Evolutionary conservation across 2,113 vertebrate species (phyloP).

Genomic region (Gila orcuttii): DNA sequence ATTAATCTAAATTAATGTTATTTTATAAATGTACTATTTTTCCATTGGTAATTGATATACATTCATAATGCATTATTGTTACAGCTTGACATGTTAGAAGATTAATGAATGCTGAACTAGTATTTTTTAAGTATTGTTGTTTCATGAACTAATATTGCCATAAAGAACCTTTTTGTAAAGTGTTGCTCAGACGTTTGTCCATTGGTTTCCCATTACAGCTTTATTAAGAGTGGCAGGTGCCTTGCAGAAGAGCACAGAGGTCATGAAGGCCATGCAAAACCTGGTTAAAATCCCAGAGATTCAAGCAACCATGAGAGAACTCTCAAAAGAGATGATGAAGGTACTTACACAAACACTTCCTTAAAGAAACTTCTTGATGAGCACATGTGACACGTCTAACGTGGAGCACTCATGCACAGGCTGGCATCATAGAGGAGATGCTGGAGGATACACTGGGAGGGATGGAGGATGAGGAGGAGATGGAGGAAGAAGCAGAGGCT

Average conservation of each 20-base stretch:
- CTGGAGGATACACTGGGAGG: slow-evolving; percentile 94
- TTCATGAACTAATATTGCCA: too few species aligned
- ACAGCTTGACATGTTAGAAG: too few species aligned
- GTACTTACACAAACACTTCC: slow-evolving; percentile 63
- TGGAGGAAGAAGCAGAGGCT: slow-evolving; percentile 94
- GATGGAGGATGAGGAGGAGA: slow-evolving; percentile 96
- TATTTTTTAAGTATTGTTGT: too few species aligned
- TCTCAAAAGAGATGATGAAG: slow-evolving; percentile 99
- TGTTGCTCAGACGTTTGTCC: neutral
- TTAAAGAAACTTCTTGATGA: neutral
- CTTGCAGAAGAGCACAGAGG: slow-evolving; percentile 95
- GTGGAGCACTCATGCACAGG: slow-evolving; percentile 70
- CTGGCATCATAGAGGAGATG: slow-evolving; percentile 99
- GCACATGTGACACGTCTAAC: neutral
- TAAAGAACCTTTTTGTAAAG: too few species aligned
- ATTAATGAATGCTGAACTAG: too few species aligned
- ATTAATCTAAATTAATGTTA: too few species aligned
- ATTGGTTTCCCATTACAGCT: slow-evolving; percentile 72
- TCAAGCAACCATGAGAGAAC: slow-evolving; percentile 94
- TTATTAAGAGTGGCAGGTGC: slow-evolving; percentile 89
- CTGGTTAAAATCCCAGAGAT: slow-evolving; percentile 95
- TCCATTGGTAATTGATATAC: too few species aligned
- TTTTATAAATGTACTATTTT: too few species aligned
- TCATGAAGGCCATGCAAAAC: slow-evolving; percentile 98
- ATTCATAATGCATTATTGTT: too few species aligned